Percentiles rank a stretch among this genome's conserved stretches.
These are phyloP conservation scores for Dasysyrphus tricinctus DNA, from an alignment of 2,888 invertebrate species.

Conservation along the genomic window DNA sequence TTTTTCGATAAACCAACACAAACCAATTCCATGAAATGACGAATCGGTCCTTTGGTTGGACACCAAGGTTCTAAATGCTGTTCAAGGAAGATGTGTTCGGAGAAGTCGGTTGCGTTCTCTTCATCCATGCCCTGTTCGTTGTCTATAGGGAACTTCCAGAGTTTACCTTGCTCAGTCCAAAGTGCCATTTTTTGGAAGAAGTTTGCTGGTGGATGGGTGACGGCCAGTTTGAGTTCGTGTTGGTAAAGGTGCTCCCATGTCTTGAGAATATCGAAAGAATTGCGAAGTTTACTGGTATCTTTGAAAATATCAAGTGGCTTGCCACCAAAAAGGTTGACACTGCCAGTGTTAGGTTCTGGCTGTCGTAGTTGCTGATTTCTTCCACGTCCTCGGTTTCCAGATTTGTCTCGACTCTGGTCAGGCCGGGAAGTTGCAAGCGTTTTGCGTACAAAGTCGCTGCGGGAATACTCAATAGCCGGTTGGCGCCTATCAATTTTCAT, in stretches of 20 bases:
- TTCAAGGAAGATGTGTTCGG: slow-evolving; percentile 97
- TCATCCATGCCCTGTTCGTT: slow-evolving; percentile 94
- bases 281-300: slow-evolving; percentile 76
- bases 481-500: slow-evolving; percentile 89
- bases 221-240: slow-evolving; percentile 87
- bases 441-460: slow-evolving; percentile 83
- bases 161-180: slow-evolving; percentile 97
- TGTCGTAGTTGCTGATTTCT: slow-evolving; percentile 50
- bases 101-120: slow-evolving; percentile 90
- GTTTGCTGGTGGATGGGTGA: slow-evolving; percentile 91
- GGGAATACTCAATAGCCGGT: slow-evolving; percentile 77
- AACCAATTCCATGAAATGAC: slow-evolving; percentile 99
- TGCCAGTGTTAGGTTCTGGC: slow-evolving; percentile 80
- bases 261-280: slow-evolving; percentile 83
- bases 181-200: slow-evolving; percentile 96
- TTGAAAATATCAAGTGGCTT: slow-evolving; percentile 88
- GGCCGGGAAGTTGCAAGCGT: slow-evolving; percentile 77
- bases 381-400: neutral
- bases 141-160: slow-evolving; percentile 98
- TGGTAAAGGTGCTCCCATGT: slow-evolving; percentile 89
- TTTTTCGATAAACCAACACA: slow-evolving; percentile 97
- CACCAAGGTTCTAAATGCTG: slow-evolving; percentile 94
- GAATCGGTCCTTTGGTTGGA: slow-evolving; percentile 93
- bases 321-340: slow-evolving; percentile 87
- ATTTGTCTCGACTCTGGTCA: neutral